These are phyloP conservation scores for Bombus sylvicola DNA, from an alignment of 1,140 invertebrate genomes.

Conservation along the genomic window DNA sequence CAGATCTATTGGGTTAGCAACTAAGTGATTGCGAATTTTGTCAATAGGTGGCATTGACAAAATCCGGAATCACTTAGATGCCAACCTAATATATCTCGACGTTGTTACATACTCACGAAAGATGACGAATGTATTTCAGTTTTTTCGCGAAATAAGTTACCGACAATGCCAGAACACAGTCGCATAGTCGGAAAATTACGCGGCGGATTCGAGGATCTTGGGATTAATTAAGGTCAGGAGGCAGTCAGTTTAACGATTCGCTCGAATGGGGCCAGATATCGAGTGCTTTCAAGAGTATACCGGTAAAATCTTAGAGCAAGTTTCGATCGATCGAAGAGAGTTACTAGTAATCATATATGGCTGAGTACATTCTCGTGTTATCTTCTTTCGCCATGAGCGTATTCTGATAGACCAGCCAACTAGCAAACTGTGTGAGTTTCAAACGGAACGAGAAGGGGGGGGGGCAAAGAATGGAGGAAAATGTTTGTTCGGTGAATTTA, in stretches of 20 bases:
- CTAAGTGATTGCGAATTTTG: no score
- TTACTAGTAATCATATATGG: constrained; percentile 26
- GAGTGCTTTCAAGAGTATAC: constrained; percentile 35
- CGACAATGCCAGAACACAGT: background rate
- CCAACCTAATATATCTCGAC: no score
- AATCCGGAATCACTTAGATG: no score
- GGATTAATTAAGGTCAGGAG: constrained; percentile 66
- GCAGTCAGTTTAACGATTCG: constrained; percentile 62
- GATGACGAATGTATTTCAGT: no score
- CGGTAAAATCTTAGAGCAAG: constrained; percentile 54
- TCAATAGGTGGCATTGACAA: no score
- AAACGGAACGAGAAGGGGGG: no score
- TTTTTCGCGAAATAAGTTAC: no score
- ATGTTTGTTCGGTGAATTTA: background rate
- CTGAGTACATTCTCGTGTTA: background rate
- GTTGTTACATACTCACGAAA: no score
- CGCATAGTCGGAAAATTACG: constrained; percentile 16
- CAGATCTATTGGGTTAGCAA: no score
- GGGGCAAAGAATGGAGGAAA: rapidly evolving
- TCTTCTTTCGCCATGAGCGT: background rate
- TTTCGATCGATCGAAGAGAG: constrained; percentile 37
- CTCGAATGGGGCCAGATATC: constrained; percentile 52
- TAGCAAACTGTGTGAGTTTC: background rate
- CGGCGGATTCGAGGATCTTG: constrained; percentile 44
- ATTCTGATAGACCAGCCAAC: background rate